phyloP scores from a whole-genome alignment of 2,888 invertebrate species.

The Calliphora vomitoria region DNA sequence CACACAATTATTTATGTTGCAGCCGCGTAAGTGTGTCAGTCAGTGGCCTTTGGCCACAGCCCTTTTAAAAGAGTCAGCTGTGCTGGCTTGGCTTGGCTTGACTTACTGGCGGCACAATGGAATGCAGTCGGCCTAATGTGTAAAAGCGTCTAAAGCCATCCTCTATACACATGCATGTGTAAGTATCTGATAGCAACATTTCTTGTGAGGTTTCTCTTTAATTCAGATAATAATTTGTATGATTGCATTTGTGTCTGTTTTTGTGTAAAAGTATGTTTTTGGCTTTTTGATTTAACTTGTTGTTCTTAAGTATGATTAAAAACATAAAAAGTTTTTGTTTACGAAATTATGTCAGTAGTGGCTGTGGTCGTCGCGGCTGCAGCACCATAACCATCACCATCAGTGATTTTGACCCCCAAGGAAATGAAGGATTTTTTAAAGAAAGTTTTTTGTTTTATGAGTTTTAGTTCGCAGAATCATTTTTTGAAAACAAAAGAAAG shows the following conservation, averaged over 20 bases:
- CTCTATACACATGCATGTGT: not conserved
- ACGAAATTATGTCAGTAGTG: conserved; percentile 67
- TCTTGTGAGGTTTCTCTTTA: conserved; percentile 59
- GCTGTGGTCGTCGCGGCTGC: not conserved
- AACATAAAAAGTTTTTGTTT: conserved; percentile 24
- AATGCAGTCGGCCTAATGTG: conserved; percentile 50
- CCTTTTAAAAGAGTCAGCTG: conserved; percentile 69
- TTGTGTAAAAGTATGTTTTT: conserved; percentile 33
- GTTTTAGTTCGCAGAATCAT: conserved; percentile 32
- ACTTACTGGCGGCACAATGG: conserved; percentile 42
- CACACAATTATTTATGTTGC: conserved; percentile 40
- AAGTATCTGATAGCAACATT: conserved; percentile 21
- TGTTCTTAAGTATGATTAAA: conserved; percentile 66
- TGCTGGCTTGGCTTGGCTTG: conserved; percentile 17
- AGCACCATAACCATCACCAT: not conserved
- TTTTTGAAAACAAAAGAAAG: conserved; percentile 22
- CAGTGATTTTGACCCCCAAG: conserved; percentile 58
- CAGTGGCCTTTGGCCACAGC: conserved; percentile 77
- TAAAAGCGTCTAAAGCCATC: conserved; percentile 12
- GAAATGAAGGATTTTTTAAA: conserved; percentile 59
- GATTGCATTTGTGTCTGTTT: not conserved
- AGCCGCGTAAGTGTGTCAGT: conserved; percentile 75
- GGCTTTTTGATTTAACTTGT: conserved; percentile 35
- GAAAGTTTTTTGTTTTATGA: conserved; percentile 64
- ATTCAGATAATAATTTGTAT: conserved; percentile 57